Evolutionary conservation across 2,113 vertebrate genomes (phyloP).

Genomic region (Zingel zingel): DNA sequence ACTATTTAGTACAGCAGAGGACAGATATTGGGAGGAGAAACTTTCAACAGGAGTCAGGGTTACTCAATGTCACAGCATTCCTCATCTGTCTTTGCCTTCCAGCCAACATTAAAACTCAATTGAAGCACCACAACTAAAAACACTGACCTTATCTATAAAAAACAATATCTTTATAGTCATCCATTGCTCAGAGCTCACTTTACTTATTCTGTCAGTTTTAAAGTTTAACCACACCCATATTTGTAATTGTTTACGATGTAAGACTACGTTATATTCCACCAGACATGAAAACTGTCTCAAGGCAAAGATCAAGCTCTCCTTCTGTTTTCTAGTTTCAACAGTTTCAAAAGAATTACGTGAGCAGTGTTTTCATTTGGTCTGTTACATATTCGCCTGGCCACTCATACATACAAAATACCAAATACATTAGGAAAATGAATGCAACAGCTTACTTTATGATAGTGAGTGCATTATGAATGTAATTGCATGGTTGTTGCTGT

Average conservation of each 20-base stretch:
- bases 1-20: slow-evolving; percentile 24
- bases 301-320: slow-evolving; percentile 27
- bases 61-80: slow-evolving; percentile 37
- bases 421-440: slow-evolving; percentile 6
- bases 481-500: background rate
- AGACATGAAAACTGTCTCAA: slow-evolving; percentile 15
- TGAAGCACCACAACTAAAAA: slow-evolving; percentile 14
- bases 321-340: background rate
- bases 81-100: slow-evolving; percentile 40
- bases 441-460: slow-evolving; percentile 5
- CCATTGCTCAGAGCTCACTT: slow-evolving; percentile 18
- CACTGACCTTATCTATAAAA: slow-evolving; percentile 61
- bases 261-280: slow-evolving; percentile 32
- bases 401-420: background rate
- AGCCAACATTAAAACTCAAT: slow-evolving; percentile 24
- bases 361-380: slow-evolving; percentile 5
- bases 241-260: slow-evolving; percentile 27
- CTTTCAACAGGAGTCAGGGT: slow-evolving; percentile 28
- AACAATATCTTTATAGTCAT: slow-evolving; percentile 27
- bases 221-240: slow-evolving; percentile 22
- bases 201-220: slow-evolving; percentile 23
- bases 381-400: background rate
- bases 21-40: background rate
- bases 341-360: background rate
- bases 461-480: background rate